Evolutionary conservation across 1,140 invertebrate genomes (phyloP), one percentile per base, ranked within the genome.

Genomic region (Nylanderia fulva): DNA sequence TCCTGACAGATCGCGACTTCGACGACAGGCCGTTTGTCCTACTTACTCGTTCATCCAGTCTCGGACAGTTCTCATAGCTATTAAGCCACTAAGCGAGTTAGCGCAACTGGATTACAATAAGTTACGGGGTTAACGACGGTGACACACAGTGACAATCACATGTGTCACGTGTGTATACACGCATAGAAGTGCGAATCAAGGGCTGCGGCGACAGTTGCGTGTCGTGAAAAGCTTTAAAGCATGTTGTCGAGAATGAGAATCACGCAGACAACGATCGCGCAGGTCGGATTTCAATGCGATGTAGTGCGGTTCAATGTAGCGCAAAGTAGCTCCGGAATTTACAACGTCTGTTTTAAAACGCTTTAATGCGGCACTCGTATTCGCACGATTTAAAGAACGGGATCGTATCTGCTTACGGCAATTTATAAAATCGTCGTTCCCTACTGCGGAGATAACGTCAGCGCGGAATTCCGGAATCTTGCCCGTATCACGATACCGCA

Each of bases 31-130:
- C 79, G 83, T 63, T 91, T 90, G 90, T 77, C 89, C 91, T 85
- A 91, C 85, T 92, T 93, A 80, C 85, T 76, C 79, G 84, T 77
- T 89, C 82, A 88, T 76, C 85, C 77, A 88, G 71, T 86, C 84
- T 84, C 87, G 80, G 66, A 74, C 69, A 72, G 86, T 82, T 88
- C 86, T 79, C 61, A 61, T n/a, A 74, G 54, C 58, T 85, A 86
- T 89, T 84, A 85, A 90, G 48, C 13, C 39, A 18, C n/a, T 33
- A 27, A 52, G 52, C 71, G 48, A 39, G 74, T 27, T 54, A 42
- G 27, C 45, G 45, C 42, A 52, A 68, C 75, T 75, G 60, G 45
- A 56, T 71, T 42, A 61, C 45, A 89, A 48, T 63, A 85, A 58
- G 39, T 75, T 64, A 75, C 29, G 45, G 24, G 72, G 77, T 83